phyloP scores from a whole-genome alignment of 2,888 invertebrate species.

The Teinopalpus imperialis region DNA sequence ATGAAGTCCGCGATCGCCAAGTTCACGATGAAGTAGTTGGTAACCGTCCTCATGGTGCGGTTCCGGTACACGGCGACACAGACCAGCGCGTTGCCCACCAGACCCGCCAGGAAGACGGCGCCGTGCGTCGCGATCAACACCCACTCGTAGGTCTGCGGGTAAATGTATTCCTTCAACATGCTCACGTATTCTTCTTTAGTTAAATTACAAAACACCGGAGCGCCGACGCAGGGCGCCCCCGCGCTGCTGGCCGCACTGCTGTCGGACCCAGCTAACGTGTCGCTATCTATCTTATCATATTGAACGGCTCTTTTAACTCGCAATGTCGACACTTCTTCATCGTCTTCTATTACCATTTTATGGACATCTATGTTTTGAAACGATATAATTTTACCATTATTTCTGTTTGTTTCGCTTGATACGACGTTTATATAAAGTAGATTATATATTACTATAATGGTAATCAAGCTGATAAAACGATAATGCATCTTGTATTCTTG shows the following conservation, averaged over 20 bases:
- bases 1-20: constrained; percentile 93
- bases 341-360: too few relatives aligned
- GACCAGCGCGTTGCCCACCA: constrained; percentile 93
- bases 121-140: constrained; percentile 87
- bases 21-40: constrained; percentile 96
- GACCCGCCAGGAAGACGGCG: constrained; percentile 89
- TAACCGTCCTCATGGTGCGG: constrained; percentile 94
- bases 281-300: not conserved
- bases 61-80: constrained; percentile 94
- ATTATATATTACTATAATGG: not conserved
- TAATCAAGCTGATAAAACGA: not conserved
- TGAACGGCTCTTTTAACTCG: constrained; percentile 1
- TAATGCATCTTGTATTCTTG: constrained; percentile 6
- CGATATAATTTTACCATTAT: not conserved
- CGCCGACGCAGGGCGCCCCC: constrained; percentile 61
- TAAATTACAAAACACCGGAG: constrained; percentile 68
- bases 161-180: constrained; percentile 84
- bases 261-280: too few relatives aligned
- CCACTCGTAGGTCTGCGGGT: constrained; percentile 89
- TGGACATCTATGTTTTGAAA: not conserved
- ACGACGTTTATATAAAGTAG: not conserved
- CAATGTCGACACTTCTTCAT: too few relatives aligned
- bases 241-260: constrained; percentile 16
- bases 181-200: constrained; percentile 82
- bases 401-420: not conserved